These are phyloP conservation scores for Nerophis lumbriciformis DNA, from an alignment of 2,113 vertebrate species.

Conservation along the genomic window DNA sequence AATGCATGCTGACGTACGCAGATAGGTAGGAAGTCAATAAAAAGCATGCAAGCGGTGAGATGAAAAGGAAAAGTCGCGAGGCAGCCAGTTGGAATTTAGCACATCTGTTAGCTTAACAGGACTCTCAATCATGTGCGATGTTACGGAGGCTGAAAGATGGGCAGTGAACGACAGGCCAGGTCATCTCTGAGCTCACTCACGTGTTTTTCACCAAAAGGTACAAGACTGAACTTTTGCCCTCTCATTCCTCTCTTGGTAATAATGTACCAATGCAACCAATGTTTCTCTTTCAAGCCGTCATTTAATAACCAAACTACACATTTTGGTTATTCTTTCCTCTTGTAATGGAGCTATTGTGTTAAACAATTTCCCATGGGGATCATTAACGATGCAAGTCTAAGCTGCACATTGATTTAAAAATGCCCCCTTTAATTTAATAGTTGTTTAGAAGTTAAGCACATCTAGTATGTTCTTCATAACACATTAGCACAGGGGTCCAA, in stretches of 20 bases:
- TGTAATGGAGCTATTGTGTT: no score
- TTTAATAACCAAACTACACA: background rate
- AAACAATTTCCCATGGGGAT: no score
- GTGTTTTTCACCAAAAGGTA: slow-evolving; percentile 21
- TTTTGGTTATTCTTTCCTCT: no score
- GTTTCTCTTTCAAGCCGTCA: background rate
- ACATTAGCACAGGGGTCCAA: slow-evolving; percentile 4
- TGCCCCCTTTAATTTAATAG: slow-evolving; percentile 29
- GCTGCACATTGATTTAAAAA: no score
- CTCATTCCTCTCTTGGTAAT: background rate
- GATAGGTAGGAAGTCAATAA: slow-evolving; percentile 69
- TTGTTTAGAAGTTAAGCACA: slow-evolving; percentile 36
- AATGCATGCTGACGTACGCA: slow-evolving; percentile 59
- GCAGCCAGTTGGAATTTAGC: slow-evolving; percentile 53
- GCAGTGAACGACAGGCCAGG: slow-evolving; percentile 18
- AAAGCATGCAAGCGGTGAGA: slow-evolving; percentile 49
- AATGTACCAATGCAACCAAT: background rate
- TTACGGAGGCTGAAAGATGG: slow-evolving; percentile 35
- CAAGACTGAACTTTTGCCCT: slow-evolving; percentile 1
- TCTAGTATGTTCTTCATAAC: slow-evolving; percentile 41
- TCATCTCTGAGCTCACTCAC: slow-evolving; percentile 16
- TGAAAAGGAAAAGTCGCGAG: slow-evolving; percentile 51
- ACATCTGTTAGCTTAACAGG: slow-evolving; percentile 63
- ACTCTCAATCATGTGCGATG: slow-evolving; percentile 50
- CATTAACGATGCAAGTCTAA: no score